Evolutionary conservation across 2,113 vertebrate species (phyloP).

Genomic region (Poeciliopsis prolifica): DNA sequence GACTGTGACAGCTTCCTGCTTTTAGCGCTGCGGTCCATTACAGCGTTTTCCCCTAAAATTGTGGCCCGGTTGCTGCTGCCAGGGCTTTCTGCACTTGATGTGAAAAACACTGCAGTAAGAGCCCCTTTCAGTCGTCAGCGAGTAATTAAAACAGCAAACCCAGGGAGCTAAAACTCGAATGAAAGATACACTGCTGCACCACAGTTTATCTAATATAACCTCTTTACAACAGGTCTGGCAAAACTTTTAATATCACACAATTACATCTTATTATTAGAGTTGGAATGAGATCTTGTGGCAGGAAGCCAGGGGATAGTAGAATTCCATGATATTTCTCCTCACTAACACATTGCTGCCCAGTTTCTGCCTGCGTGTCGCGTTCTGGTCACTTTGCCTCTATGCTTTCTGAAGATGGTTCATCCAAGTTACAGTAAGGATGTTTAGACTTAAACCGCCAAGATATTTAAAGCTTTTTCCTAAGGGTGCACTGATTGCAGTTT

Average conservation of each 20-base stretch:
- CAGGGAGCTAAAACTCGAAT: not conserved
- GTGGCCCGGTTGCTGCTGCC: not conserved
- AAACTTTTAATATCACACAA: not conserved
- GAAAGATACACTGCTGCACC: not conserved
- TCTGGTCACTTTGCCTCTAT: too few species aligned
- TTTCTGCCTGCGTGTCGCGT: too few species aligned
- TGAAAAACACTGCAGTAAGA: not conserved
- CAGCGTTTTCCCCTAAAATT: not conserved
- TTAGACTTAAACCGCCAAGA: too few species aligned
- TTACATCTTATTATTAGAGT: too few species aligned
- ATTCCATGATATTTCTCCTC: too few species aligned
- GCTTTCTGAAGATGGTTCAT: too few species aligned
- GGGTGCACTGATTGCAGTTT: too few species aligned
- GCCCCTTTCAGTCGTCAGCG: not conserved
- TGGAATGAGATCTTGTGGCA: too few species aligned
- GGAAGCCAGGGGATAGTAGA: too few species aligned
- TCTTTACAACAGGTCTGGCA: not conserved
- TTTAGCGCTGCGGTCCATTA: not conserved
- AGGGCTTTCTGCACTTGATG: not conserved
- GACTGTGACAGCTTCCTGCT: slow-evolving; percentile 3
- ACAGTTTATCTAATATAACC: not conserved
- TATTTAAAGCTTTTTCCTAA: too few species aligned
- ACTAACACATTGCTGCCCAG: too few species aligned
- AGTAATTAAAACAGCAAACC: slow-evolving; percentile 4
- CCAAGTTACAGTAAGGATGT: too few species aligned